These are phyloP conservation scores for Brachyrhaphis roseni DNA, from an alignment of 2,797 vertebrate genomes.

Conservation along the genomic window DNA sequence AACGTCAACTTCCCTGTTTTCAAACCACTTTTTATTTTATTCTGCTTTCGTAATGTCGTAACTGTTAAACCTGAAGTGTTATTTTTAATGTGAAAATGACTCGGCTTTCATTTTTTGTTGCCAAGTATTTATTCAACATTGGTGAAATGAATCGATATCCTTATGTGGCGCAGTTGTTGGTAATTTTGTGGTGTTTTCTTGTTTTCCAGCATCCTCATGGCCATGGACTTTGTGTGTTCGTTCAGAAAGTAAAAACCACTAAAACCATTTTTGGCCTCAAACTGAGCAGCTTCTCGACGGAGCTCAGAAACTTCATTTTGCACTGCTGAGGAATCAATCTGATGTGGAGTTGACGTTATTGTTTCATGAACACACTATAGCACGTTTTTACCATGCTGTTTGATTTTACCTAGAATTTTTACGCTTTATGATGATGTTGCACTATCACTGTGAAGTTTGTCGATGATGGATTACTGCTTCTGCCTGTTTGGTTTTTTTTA, in stretches of 20 bases:
- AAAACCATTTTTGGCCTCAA: background rate
- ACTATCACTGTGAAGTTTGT: conserved; percentile 55
- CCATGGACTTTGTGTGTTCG: conserved; percentile 87
- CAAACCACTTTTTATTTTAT: background rate
- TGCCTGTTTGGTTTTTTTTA: conserved; percentile 29
- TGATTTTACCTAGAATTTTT: conserved; percentile 57
- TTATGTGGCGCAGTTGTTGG: background rate
- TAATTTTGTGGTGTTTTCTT: background rate
- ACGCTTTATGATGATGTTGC: conserved; percentile 59
- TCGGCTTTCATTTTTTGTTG: background rate
- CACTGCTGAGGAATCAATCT: conserved; percentile 61
- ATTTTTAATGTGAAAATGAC: background rate
- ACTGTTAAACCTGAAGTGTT: background rate
- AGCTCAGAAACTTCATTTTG: conserved; percentile 53
- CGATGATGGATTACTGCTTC: conserved; percentile 37
- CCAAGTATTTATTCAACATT: background rate
- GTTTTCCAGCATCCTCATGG: conserved; percentile 82
- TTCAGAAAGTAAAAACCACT: conserved; percentile 38
- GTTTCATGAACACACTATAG: conserved; percentile 56
- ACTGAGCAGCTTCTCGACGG: conserved; percentile 10
- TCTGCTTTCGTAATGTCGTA: background rate
- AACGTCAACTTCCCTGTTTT: conserved; percentile 23
- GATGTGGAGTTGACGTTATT: conserved; percentile 23
- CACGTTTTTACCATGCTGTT: conserved; percentile 29
- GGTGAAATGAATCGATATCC: background rate